Percentiles rank a stretch among this genome's conserved stretches.
phyloP scores from a whole-genome alignment of 2,888 invertebrate species.

The Parnassius glacialis region DNA sequence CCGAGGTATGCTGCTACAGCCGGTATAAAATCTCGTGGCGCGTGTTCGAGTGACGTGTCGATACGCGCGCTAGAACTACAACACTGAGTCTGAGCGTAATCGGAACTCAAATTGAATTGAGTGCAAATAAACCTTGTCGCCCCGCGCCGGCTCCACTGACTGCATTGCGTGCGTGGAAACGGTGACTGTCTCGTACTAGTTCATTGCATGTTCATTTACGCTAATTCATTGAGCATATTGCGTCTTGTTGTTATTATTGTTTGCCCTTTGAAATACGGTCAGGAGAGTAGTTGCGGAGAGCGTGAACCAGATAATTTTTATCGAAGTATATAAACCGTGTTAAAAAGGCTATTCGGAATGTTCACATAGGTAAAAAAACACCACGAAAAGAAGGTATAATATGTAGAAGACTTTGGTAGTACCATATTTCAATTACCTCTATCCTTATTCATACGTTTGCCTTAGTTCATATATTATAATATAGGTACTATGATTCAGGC shows the following conservation, averaged over 20 bases:
- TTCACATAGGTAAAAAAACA: too few relatives aligned
- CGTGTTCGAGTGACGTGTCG: conserved; percentile 31
- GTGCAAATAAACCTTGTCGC: conserved; percentile 23
- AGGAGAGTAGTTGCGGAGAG: conserved; percentile 20
- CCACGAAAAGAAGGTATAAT: too few relatives aligned
- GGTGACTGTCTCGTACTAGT: conserved; percentile 28
- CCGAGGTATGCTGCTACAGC: conserved; percentile 2
- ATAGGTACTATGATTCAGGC: too few relatives aligned
- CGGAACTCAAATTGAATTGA: conserved; percentile 33
- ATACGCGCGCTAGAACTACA: conserved; percentile 32
- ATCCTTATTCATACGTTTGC: too few relatives aligned
- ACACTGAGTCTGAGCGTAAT: conserved; percentile 25
- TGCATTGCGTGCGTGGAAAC: conserved; percentile 25
- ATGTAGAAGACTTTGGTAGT: too few relatives aligned
- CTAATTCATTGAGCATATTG: conserved; percentile 46
- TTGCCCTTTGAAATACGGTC: conserved; percentile 39
- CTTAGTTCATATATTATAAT: too few relatives aligned
- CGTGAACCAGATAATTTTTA: conserved; percentile 15
- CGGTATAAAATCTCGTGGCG: conserved; percentile 30
- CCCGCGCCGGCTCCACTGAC: conserved; percentile 3
- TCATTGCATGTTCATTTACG: conserved; percentile 41
- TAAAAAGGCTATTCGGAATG: not conserved
- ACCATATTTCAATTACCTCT: too few relatives aligned
- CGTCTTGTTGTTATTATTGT: conserved; percentile 44
- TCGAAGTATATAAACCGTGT: conserved; percentile 12